phyloP scores from a whole-genome alignment of 1,140 invertebrate genomes.

The Bicyclus anynana region DNA sequence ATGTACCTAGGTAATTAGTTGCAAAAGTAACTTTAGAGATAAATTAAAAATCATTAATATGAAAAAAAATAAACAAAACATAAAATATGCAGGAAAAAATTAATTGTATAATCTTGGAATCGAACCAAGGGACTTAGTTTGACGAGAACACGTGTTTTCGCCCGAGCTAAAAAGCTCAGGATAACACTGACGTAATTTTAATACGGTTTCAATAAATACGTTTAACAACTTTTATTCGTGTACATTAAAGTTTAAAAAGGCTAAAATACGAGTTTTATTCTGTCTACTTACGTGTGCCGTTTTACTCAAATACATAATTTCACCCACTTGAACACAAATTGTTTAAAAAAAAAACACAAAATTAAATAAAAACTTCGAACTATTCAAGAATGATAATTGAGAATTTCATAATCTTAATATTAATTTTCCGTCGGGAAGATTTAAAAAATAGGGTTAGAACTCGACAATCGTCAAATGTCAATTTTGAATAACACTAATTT shows the following conservation, averaged over 20 bases:
- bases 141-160: not conserved
- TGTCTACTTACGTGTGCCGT: slow-evolving; percentile 1
- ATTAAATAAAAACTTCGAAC: not conserved
- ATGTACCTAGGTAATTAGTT: too few relatives aligned
- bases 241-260: too few relatives aligned
- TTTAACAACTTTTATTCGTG: too few relatives aligned
- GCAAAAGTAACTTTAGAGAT: not conserved
- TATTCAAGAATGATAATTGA: too few relatives aligned
- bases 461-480: too few relatives aligned
- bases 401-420: too few relatives aligned
- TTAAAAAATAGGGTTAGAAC: too few relatives aligned
- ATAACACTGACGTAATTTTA: not conserved
- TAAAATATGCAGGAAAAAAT: not conserved
- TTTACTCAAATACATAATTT: not conserved
- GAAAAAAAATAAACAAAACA: slow-evolving; percentile 27
- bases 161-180: not conserved
- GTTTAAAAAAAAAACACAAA: not conserved
- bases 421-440: too few relatives aligned
- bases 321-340: not conserved
- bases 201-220: not conserved
- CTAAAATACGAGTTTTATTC: not conserved
- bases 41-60: slow-evolving; percentile 5
- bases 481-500: too few relatives aligned
- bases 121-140: not conserved
- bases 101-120: not conserved